Base-by-base conservation (phyloP, 30 jellyfish, hydroid and myxozoan genomes). In the Sanderia malayensis region DNA sequence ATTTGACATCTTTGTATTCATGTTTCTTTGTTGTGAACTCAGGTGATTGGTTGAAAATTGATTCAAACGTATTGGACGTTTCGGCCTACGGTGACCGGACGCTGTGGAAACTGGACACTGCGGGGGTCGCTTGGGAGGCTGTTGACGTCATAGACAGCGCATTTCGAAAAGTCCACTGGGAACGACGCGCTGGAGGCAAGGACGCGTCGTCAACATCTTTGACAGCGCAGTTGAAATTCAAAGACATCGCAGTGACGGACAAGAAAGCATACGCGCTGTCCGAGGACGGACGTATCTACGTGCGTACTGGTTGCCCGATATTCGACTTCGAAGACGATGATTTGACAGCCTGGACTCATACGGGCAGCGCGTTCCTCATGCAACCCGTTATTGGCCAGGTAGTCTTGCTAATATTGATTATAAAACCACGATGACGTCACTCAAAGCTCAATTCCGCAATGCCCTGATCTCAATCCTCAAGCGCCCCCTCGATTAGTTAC, bases 301-400 rank as follows among this genome's bases (percentile, higher is more conserved):
- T 72, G 4, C 25, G 55, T 17, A 72, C 84, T 0, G 84, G 84
- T 11, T 72, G 84, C 23, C 84, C 84, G 8, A 72, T 72, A 32
- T 72, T 72, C 53, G 84, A 72, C 63, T 72, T 72, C 21, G 84
- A 72, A 72, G 84, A 72, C 4, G 57, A 72, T 15, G 60, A 58
- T 26, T 25, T 72, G 45, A 7, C 73, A 1, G 0, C 17, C 22
- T 72, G 84, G 84, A 53, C 19, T 2, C 18, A 6, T 22, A 55
- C 70, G 7, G 84, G 84, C 6, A 13, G 52, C 3, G 73, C 84
- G 7, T 72, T 72, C 28, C 26, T 17, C 8, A 13, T 11, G 34
- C 84, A 72, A 46, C 84, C 84, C 28, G 84, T 72, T 31, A 64
- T 72, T 17, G 59, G 73, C 25, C n/a, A n/a, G n/a, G n/a, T n/a